A percentile compares a stretch with the other conserved stretches of the same genome.
Conservation (phyloP, 2,888 invertebrate genomes). For the Leucozona laternaria region DNA sequence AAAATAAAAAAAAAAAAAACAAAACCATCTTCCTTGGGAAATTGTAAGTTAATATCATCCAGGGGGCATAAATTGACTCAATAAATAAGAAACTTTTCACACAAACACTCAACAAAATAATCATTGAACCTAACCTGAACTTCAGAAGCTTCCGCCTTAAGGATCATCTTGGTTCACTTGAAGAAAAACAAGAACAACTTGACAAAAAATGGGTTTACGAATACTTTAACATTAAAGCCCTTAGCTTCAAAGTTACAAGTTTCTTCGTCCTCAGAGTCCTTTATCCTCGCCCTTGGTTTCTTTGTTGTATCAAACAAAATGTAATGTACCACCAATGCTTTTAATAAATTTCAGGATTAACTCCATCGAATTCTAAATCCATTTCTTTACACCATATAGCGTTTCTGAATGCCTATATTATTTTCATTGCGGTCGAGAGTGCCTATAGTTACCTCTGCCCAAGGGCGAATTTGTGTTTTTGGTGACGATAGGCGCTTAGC, state of each 20-base stretch:
- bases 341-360: slow-evolving; percentile 75
- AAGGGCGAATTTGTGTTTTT: background rate
- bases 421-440: slow-evolving; percentile 13
- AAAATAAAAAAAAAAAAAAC: background rate
- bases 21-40: slow-evolving; percentile 12
- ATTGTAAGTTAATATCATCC: slow-evolving; percentile 74
- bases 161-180: slow-evolving; percentile 58
- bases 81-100: slow-evolving; percentile 71
- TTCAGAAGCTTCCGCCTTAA: slow-evolving; percentile 63
- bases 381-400: slow-evolving; percentile 26
- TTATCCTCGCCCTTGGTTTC: background rate
- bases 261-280: background rate
- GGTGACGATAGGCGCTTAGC: background rate
- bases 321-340: slow-evolving; percentile 64
- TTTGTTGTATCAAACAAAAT: slow-evolving; percentile 44
- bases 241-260: slow-evolving; percentile 10
- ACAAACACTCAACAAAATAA: slow-evolving; percentile 41
- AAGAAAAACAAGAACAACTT: slow-evolving; percentile 28
- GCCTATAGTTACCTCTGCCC: background rate
- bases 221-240: background rate
- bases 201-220: background rate
- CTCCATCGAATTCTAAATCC: slow-evolving; percentile 74
- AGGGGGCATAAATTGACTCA: slow-evolving; percentile 69
- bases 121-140: slow-evolving; percentile 67
- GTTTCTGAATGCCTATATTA: background rate